Conservation (phyloP, 2,797 vertebrate species). For the Platyrinchus mystaceus region DNA sequence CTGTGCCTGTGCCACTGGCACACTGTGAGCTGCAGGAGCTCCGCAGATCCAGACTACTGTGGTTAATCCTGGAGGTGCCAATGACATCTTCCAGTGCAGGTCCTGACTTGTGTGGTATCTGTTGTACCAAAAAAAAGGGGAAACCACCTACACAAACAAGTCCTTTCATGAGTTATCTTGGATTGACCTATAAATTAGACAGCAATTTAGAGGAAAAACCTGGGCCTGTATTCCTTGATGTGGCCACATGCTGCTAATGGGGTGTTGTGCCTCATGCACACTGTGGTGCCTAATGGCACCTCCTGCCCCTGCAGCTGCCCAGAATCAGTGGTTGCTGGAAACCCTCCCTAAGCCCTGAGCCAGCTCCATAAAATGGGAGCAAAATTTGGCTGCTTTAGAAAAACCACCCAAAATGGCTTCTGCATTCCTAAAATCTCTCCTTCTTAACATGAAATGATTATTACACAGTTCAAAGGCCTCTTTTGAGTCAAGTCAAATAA, state of each 20-base stretch:
- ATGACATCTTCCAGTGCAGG: not conserved
- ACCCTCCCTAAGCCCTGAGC: not conserved
- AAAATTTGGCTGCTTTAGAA: not conserved
- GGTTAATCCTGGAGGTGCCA: not conserved
- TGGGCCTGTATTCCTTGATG: not conserved
- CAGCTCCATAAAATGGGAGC: not conserved
- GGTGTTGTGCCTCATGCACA: fast-evolving
- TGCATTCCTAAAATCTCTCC: not conserved
- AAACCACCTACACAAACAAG: not conserved
- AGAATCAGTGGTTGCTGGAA: not conserved
- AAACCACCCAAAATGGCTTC: not conserved
- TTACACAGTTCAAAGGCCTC: not conserved
- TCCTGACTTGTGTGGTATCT: not conserved
- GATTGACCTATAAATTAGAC: not conserved
- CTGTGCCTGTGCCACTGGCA: not conserved
- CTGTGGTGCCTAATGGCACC: not conserved
- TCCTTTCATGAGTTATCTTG: not conserved
- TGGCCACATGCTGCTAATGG: not conserved
- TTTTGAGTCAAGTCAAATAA: not conserved
- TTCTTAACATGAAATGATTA: not conserved
- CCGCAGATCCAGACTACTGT: not conserved
- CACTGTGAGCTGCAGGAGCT: not conserved
- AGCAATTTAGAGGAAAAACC: not conserved
- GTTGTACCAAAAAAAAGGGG: not conserved
- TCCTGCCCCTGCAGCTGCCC: not conserved